Evolutionary conservation across 2,797 vertebrate species (phyloP), one percentile per base, ranked within the genome.

Genomic region (Argyrosomus regius): DNA sequence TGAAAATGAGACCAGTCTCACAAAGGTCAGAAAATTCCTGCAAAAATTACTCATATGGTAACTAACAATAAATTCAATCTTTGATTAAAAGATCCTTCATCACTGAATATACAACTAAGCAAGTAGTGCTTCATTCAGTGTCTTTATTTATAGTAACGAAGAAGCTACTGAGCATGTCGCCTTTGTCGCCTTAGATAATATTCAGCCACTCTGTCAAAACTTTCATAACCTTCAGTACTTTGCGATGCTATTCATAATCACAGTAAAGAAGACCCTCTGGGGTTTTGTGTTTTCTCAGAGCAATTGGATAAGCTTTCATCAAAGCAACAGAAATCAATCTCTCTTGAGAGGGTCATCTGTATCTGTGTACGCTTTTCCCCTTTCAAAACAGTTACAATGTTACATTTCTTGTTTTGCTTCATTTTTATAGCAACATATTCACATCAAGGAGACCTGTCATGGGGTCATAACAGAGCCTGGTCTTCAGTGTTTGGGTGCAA

Each of bases 211-310:
- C 22, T 46, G 50, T 67, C 28, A 66, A 67, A 69, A 48, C 54
- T 26, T 64, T 39, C 28, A 50, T 72, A 61, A 68, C 48, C 22
- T 72, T 70, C 39, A 63, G 35, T 62, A 26, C 48, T 75, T 77
- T 45, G 20, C 20, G 43, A 13, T 43, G 8, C 9, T 45, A 52
- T 17, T 75, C 20, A 59, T 73, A 54, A 50, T 76, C 63, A 70
- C 52, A 72, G 31, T 59, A 65, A 52, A 83, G 35, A 74, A 13
- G 50, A n/a, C 18, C 48, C 58, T 74, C 52, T 64, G 35, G 58
- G 50, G 24, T 68, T 72, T 71, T 35, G 18, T 28, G 57, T 65
- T 75, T 82, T 72, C 79, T 86, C 58, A 71, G 52, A 68, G 48
- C 48, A 57, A 53, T 43, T 72, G 41, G 57, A 76, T 64, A 75